Base-by-base conservation (phyloP, 2,888 invertebrate genomes). In the Ornithoptera priamus region DNA sequence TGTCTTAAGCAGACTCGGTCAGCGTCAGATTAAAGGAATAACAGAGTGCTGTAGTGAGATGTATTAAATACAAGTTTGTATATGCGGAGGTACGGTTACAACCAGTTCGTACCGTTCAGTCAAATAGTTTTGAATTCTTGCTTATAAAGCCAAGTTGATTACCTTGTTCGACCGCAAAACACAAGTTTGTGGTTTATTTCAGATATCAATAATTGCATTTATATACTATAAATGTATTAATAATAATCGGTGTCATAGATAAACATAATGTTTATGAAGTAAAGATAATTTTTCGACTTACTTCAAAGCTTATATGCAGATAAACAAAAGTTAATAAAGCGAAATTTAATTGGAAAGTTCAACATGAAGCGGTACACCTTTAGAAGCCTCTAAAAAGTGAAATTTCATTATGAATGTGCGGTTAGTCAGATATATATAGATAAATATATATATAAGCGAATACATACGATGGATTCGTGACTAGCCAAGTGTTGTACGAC, bases 91-190 rank as follows among this genome's bases (percentile, higher is more conserved):
- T 66, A 30, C 8, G 64, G 67, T 68, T 67, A 71, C 60, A 71
- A 69, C 73, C 71, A 73, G 73, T 71, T 67, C 17, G 30, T 71
- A 74, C 63, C 70, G 70, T 66, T 72, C 68, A 72, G 67, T 68
- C n/a, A n/a, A 50, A 30, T 71, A 75, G 74, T 73, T 78, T 75
- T 71, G 72, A 78, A 78, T 79, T 76, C 73, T 75, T 74, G 77
- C 76, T 78, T 74, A 72, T 77, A 72, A 77, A 75, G 67, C 74
- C 72, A 72, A 73, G 69, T 71, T 68, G 71, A 57, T 71, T 70
- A 62, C 74, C 72, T 75, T 69, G 72, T 67, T 71, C 53, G 63
- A 69, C 68, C 59, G 66, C 69, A 63, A 57, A 58, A 66, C 70
- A 73, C 72, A 70, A 8, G 6, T 57, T 57, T 57, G 20, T 6